Percentiles rank a stretch among this genome's conserved stretches.
phyloP scores from a whole-genome alignment of 2,888 invertebrate species.

The Catocala sponsa region DNA sequence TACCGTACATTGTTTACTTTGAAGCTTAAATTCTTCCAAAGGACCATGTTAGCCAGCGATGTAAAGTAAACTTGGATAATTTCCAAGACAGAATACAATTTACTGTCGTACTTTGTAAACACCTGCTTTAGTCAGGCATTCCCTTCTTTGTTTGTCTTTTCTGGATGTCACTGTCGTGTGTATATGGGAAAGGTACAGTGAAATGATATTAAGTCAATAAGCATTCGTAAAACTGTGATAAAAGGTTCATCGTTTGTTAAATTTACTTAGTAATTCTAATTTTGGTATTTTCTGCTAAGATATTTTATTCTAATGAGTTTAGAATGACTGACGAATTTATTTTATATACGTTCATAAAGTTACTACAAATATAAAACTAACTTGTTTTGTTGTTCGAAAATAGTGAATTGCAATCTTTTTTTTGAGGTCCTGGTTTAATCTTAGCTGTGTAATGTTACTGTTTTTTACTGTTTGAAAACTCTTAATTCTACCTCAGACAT shows the following conservation, averaged over 20 bases:
- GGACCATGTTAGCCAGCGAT: conserved; percentile 46
- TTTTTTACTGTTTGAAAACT: too few relatives aligned
- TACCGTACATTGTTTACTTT: conserved; percentile 51
- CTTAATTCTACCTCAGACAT: too few relatives aligned
- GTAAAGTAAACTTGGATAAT: conserved; percentile 64
- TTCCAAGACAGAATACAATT: conserved; percentile 63
- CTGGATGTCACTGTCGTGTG: conserved; percentile 48
- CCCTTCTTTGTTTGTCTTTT: conserved; percentile 60
- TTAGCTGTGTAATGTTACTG: too few relatives aligned
- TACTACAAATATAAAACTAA: too few relatives aligned
- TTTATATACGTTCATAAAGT: too few relatives aligned
- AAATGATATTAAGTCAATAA: conserved; percentile 30
- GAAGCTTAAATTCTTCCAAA: conserved; percentile 53
- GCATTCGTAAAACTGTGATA: conserved; percentile 16
- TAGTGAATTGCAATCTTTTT: too few relatives aligned
- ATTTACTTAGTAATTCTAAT: not conserved
- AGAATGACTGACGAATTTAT: too few relatives aligned
- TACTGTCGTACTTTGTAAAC: conserved; percentile 69
- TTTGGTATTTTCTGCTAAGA: not conserved
- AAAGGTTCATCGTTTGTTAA: not conserved
- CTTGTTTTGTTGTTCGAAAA: too few relatives aligned
- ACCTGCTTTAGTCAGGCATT: conserved; percentile 63
- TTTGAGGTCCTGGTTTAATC: too few relatives aligned
- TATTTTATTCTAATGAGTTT: too few relatives aligned
- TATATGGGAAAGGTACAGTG: conserved; percentile 18